phyloP scores from a whole-genome alignment of 2,888 invertebrate species.

The Plebejus melissa region DNA sequence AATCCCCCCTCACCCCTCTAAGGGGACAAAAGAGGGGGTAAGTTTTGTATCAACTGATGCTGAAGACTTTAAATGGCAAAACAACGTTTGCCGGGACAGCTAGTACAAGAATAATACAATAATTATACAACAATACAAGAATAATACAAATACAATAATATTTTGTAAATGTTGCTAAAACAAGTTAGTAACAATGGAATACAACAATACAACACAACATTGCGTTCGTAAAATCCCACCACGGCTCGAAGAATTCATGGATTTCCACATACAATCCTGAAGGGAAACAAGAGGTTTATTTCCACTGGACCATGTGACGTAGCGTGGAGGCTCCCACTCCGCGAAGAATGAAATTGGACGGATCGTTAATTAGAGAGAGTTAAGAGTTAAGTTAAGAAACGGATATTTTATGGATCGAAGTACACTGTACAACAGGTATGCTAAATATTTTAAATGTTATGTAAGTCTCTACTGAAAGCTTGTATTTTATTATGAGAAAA shows the following conservation, averaged over 20 bases:
- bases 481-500: not conserved
- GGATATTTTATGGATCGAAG: not conserved
- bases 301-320: not conserved
- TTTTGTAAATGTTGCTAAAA: no score
- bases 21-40: no score
- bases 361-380: not conserved
- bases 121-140: not conserved
- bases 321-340: not conserved
- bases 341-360: not conserved
- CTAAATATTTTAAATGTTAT: no score
- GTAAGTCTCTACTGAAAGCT: not conserved
- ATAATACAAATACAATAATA: not conserved
- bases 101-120: not conserved
- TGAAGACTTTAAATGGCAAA: no score
- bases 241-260: not conserved
- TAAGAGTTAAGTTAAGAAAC: no score
- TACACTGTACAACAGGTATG: no score
- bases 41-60: no score
- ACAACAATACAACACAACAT: not conserved
- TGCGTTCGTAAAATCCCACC: not conserved
- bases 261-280: not conserved
- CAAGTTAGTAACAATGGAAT: not conserved
- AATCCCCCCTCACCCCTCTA: no score
- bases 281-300: not conserved
- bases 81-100: no score